Evolutionary conservation across 2,888 invertebrate species (phyloP).

Genomic region (Taphrorychus bicolor): DNA sequence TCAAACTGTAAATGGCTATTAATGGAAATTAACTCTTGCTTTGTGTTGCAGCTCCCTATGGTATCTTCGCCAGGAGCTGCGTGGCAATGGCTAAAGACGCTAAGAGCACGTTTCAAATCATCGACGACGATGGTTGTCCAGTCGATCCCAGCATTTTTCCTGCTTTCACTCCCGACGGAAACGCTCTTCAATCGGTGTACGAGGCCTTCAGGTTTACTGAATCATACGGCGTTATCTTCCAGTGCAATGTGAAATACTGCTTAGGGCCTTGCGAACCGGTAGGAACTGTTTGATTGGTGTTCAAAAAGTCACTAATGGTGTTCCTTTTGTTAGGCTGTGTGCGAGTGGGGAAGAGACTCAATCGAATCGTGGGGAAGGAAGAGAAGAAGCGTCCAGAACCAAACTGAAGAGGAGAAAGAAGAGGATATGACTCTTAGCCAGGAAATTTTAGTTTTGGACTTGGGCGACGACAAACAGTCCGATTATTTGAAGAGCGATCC

Average conservation of each 20-base stretch:
- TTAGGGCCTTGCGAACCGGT: constrained; percentile 93
- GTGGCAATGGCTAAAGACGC: constrained; percentile 97
- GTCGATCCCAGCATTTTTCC: constrained; percentile 94
- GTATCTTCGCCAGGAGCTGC: constrained; percentile 94
- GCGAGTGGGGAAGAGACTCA: constrained; percentile 90
- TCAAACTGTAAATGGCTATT: background rate
- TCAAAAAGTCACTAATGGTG: background rate
- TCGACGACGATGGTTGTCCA: constrained; percentile 94
- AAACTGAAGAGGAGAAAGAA: constrained; percentile 70
- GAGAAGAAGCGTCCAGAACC: constrained; percentile 75
- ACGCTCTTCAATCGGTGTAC: constrained; percentile 88
- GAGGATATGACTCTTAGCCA: constrained; percentile 94
- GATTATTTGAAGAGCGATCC: constrained; percentile 82
- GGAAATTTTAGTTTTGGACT: constrained; percentile 91
- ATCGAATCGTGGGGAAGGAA: constrained; percentile 91
- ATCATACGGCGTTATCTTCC: constrained; percentile 96
- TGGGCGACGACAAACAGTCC: constrained; percentile 87
- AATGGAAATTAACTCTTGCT: no score
- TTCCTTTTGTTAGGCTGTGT: constrained; percentile 71
- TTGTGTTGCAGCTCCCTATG: constrained; percentile 81
- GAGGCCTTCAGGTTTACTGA: constrained; percentile 96
- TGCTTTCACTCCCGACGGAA: constrained; percentile 88
- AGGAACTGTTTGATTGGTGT: constrained; percentile 56
- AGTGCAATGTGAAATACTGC: constrained; percentile 96
- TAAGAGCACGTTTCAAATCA: constrained; percentile 94